Percentiles rank a stretch among this genome's conserved stretches.
phyloP scores from a whole-genome alignment of 2,113 vertebrate species.

The Cervus canadensis region DNA sequence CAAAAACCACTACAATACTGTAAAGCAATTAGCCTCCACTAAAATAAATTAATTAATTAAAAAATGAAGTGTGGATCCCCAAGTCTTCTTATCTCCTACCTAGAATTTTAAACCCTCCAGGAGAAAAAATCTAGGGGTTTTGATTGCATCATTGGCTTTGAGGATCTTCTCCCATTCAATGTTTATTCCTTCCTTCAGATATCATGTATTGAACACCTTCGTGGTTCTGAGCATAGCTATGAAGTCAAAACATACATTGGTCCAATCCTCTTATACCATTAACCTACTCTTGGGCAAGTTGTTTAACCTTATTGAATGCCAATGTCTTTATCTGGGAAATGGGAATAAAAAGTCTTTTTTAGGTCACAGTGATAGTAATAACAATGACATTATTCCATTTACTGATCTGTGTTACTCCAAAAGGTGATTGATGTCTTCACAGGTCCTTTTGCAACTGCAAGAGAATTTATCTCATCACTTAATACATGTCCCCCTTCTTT shows the following conservation, averaged over 20 bases:
- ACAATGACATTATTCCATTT: background rate
- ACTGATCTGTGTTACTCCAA: background rate
- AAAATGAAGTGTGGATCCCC: background rate
- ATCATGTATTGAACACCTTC: background rate
- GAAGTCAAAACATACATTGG: background rate
- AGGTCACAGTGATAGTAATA: background rate
- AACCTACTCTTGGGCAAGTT: too few relatives aligned
- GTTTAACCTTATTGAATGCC: too few relatives aligned
- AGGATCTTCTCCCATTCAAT: background rate
- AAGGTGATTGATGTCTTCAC: background rate
- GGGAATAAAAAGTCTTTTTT: too few relatives aligned
- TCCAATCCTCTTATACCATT: too few relatives aligned
- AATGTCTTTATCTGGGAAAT: too few relatives aligned
- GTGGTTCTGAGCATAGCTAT: background rate
- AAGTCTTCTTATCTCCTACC: background rate
- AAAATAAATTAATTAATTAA: background rate
- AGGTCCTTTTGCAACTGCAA: background rate
- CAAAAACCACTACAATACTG: background rate
- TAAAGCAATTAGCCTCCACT: background rate
- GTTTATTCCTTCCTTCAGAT: background rate
- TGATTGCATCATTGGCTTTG: background rate
- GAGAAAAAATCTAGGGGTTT: background rate
- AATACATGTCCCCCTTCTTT: background rate
- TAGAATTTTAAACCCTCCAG: background rate
- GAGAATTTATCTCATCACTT: background rate